Base-by-base conservation (phyloP, 2,888 invertebrate species). In the Tuta absoluta region DNA sequence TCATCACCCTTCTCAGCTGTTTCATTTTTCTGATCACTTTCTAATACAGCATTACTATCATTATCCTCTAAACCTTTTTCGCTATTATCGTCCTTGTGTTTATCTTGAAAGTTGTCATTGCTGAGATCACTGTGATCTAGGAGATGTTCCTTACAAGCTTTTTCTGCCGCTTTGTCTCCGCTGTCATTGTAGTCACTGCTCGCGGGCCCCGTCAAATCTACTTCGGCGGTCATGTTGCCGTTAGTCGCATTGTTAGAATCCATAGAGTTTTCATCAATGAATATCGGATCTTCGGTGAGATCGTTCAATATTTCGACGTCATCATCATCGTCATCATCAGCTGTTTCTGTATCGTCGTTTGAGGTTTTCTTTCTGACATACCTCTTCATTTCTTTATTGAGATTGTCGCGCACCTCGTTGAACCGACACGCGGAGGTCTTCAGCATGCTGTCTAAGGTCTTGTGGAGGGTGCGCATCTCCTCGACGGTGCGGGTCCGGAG, bases 381-480 rank as follows among this genome's bases (percentile, higher is more conserved):
- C 53, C 85, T 79, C 72, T 93, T 92, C 66, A 93, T 89, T 60
- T 93, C 93, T 53, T 87, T 89, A 70, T 91, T 88, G 12, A 94
- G 79, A 78, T 91, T 93, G 61, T 93, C 92, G 58, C 92, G 80
- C 37, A 93, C 91, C 77, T 93, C 93, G 59, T 85, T 85, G 67
- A 94, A 90, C 64, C 93, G 87, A 68, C 86, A 90, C 33, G 91
- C 84, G 0, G 93, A 93, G 0, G 92, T 93, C 67, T 87, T 92
- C 61, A 94, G 73, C 53, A 93, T 79, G 63, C 93, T 90, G 67
- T 94, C 93, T 58, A 93, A 76, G 56, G 87, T 87, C 75, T 87
- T 92, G 72, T 93, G 93, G 23, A 93, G 81, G 63, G 79, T 84
- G 48, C 92, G 89, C 78, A 93, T 90, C 77, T 93, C 92, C 66